phyloP scores from a whole-genome alignment of 1,140 invertebrate genomes.

The Drosophila subpulchrella region DNA sequence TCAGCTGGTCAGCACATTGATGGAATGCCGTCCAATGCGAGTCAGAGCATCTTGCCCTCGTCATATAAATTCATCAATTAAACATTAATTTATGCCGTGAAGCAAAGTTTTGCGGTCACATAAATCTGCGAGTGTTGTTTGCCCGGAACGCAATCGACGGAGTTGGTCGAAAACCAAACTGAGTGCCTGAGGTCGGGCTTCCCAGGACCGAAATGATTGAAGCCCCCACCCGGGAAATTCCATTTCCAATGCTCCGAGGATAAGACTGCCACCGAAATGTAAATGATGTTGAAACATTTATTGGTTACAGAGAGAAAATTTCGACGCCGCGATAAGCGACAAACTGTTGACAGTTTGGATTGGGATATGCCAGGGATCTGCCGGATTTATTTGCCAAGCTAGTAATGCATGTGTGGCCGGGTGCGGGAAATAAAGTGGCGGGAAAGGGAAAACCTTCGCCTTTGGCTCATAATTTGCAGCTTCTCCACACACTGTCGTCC shows the following conservation, averaged over 20 bases:
- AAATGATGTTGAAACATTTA: conserved; percentile 73
- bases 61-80: conserved; percentile 73
- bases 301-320: conserved; percentile 57
- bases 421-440: conserved; percentile 11
- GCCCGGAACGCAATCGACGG: conserved; percentile 44
- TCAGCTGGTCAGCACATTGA: conserved; percentile 16
- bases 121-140: conserved; percentile 64
- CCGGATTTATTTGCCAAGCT: conserved; percentile 47
- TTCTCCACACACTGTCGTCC: conserved; percentile 37
- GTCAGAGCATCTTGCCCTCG: conserved; percentile 18
- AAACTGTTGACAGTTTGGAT: conserved; percentile 57
- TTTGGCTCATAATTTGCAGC: conserved; percentile 65
- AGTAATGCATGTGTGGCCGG: conserved; percentile 4
- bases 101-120: conserved; percentile 74
- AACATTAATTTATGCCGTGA: conserved; percentile 71
- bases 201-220: conserved; percentile 57
- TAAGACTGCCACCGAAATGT: conserved; percentile 59
- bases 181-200: conserved; percentile 28
- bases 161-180: conserved; percentile 30
- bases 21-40: conserved; percentile 10
- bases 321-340: conserved; percentile 37
- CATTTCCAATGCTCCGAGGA: conserved; percentile 50
- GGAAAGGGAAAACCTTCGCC: conserved; percentile 15
- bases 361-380: conserved; percentile 24
- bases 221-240: conserved; percentile 39